These are phyloP conservation scores for Xenopus laevis DNA, from an alignment of 2,113 vertebrate species.

Conservation along the genomic window DNA sequence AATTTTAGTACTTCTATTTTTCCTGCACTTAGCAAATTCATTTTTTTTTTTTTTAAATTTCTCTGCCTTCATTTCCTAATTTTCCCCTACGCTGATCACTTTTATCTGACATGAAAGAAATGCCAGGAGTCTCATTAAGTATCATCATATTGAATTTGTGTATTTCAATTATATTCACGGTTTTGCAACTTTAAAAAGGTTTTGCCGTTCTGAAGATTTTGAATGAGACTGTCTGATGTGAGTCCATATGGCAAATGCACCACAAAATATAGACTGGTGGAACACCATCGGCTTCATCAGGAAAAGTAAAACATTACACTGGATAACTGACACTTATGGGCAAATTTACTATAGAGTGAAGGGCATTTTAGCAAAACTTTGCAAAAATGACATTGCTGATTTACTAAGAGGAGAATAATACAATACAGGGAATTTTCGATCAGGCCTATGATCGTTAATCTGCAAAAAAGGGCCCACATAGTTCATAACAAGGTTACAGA, in stretches of 20 bases:
- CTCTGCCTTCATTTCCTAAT: conserved; percentile 8
- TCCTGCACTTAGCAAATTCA: neutral
- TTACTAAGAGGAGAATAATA: too few species aligned
- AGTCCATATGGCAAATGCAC: neutral
- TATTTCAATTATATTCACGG: neutral
- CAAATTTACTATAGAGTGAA: too few species aligned
- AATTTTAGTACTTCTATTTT: neutral
- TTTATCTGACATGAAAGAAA: neutral
- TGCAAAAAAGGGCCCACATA: too few species aligned
- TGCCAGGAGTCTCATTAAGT: neutral
- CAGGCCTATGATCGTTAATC: too few species aligned
- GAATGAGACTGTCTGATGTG: neutral
- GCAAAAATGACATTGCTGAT: too few species aligned
- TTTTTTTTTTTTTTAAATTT: neutral
- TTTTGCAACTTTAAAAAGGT: neutral
- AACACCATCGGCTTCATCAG: too few species aligned
- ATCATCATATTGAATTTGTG: neutral
- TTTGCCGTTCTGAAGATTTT: neutral
- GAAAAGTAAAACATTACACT: too few species aligned
- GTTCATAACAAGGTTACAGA: too few species aligned
- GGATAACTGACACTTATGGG: too few species aligned
- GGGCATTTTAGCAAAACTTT: too few species aligned
- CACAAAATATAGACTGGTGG: too few species aligned
- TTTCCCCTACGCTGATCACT: conserved; percentile 15
- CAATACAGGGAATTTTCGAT: too few species aligned